Evolutionary conservation across 2,113 vertebrate species (phyloP).

Genomic region (Antigone vipio): DNA sequence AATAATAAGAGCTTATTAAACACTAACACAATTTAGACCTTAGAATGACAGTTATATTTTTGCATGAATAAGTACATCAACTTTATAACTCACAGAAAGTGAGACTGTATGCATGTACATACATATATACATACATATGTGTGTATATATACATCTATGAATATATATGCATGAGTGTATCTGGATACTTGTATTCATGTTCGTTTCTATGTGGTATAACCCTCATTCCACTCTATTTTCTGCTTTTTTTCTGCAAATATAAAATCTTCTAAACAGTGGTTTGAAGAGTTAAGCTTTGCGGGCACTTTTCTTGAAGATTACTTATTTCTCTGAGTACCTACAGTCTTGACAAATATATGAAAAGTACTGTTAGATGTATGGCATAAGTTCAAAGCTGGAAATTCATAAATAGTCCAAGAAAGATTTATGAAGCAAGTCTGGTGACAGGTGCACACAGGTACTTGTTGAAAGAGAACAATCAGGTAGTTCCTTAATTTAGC

Average conservation of each 20-base stretch:
- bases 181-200: not conserved
- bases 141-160: not conserved
- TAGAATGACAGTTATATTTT: not conserved
- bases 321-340: not conserved
- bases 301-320: not conserved
- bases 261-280: not conserved
- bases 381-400: not conserved
- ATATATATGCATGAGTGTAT: not conserved
- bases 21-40: not conserved
- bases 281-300: not conserved
- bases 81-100: not conserved
- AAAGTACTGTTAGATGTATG: not conserved
- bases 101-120: not conserved
- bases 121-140: not conserved
- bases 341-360: not conserved
- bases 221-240: not conserved
- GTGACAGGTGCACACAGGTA: not conserved
- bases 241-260: not conserved
- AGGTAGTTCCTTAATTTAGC: not conserved
- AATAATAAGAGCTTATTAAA: not conserved
- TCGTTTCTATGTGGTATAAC: not conserved
- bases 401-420: not conserved
- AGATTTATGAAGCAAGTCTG: not conserved
- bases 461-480: not conserved
- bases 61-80: not conserved